Evolutionary conservation across 64 coral and sea anemone species (phyloP).

Genomic region (Montipora foliosa): DNA sequence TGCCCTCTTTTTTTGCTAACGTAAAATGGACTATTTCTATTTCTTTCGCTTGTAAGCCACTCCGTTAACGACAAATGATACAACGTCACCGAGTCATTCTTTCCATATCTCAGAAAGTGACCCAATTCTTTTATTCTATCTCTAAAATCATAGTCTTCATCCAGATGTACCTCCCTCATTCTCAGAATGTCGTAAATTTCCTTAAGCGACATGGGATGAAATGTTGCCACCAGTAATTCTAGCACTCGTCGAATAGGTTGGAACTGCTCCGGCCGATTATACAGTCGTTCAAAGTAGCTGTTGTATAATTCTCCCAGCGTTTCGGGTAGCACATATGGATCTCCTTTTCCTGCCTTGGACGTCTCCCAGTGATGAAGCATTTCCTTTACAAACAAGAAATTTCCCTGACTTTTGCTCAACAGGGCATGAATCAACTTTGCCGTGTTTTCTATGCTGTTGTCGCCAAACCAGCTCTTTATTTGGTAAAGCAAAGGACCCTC

Average conservation of each 20-base stretch:
- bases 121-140: constrained; percentile 55
- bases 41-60: constrained; percentile 74
- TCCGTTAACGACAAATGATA: constrained; percentile 77
- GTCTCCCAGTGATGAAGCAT: constrained; percentile 66
- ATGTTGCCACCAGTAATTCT: constrained; percentile 71
- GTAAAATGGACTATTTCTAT: constrained; percentile 38
- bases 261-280: constrained; percentile 33
- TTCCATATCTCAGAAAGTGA: constrained; percentile 57
- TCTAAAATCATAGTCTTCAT: constrained; percentile 70
- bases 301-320: constrained; percentile 72
- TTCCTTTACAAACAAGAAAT: constrained; percentile 81
- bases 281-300: constrained; percentile 70
- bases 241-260: constrained; percentile 48
- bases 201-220: constrained; percentile 38
- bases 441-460: not conserved
- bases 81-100: constrained; percentile 32
- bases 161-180: constrained; percentile 24
- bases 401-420: constrained; percentile 75
- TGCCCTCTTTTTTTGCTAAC: constrained; percentile 72
- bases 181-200: constrained; percentile 55
- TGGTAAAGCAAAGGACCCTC: constrained; percentile 3
- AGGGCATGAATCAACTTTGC: constrained; percentile 8
- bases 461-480: constrained; percentile 6
- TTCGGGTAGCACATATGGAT: constrained; percentile 37
- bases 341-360: not conserved